Base-by-base conservation (phyloP, 2,113 vertebrate species). In the Garra rufa region DNA sequence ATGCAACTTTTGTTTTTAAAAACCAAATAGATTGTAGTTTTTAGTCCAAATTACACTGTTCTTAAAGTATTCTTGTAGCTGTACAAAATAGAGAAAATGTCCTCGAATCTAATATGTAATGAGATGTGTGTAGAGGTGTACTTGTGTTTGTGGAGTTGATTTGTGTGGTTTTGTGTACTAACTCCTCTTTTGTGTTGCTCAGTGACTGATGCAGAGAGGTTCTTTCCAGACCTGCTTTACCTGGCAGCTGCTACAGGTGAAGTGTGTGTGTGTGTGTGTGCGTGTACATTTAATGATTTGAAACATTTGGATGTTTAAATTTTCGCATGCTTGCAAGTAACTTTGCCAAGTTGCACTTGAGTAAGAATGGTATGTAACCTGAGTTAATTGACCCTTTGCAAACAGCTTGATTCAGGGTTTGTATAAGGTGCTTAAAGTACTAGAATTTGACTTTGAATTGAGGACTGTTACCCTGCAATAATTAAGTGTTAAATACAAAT, bases 1-100 rank as follows among this genome's bases (percentile, higher is more conserved):
- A 19, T 77, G 75, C 74, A 83, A 79, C 52, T 87, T 83, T 83
- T 87, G 86, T 81, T 80, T n/a, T 75, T 81, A 63, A 85, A 44
- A 79, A 79, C 52, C 55, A 26, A 79, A 79, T 77, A 55, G 46
- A 34, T 17, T 38, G 4, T 52, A 73, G 67, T 59, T 73, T 52
- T 61, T 55, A 38, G 76, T 44, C 76, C 61, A 78, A 78, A 79
- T 63, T n/a, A 44, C 57, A 79, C 14, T 78, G 34, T 26, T 44
- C 3, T 61, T 61, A 59, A 74, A 78, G 48, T 78, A 11, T 61
- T 79, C 14, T 63, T 17, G n/a, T 63, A 63, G 76, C 34, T 79
- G n/a, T 63, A 26, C 34, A 79, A 79, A 79, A 63, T 44, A 63
- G 71, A 61, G 11, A 4, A 76, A 59, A 34, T 44, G 8, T 63